phyloP scores from a whole-genome alignment of 2,888 invertebrate genomes.

The Aradus depressus region DNA sequence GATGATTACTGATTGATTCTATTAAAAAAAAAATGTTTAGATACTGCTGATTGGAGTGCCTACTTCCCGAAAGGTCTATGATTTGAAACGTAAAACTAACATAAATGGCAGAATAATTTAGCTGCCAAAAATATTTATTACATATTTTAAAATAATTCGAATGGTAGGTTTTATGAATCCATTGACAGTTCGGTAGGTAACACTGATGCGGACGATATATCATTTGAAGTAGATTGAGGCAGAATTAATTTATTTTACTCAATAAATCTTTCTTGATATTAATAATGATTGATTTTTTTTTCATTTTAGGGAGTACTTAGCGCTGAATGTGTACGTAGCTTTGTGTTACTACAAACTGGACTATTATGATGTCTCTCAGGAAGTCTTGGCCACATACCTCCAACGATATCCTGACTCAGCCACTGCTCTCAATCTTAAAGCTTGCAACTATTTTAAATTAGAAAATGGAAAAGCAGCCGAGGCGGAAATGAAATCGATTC shows the following conservation, averaged over 20 bases:
- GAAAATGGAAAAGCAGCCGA: constrained; percentile 94
- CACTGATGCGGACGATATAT: no score
- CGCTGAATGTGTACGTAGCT: constrained; percentile 93
- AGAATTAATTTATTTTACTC: not conserved
- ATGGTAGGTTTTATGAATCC: no score
- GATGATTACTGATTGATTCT: no score
- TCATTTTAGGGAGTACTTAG: constrained; percentile 66
- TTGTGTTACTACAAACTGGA: constrained; percentile 97
- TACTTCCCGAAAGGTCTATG: no score
- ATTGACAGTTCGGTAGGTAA: no score
- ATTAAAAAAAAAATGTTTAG: no score
- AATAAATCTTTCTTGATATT: not conserved
- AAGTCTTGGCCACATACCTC: constrained; percentile 87
- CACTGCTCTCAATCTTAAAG: constrained; percentile 87
- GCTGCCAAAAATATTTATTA: no score
- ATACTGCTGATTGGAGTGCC: no score
- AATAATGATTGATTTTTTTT: not conserved
- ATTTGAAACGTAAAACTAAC: no score
- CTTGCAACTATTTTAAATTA: constrained; percentile 69
- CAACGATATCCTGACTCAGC: constrained; percentile 87
- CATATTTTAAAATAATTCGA: no score
- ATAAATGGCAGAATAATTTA: no score
- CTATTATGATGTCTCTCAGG: constrained; percentile 96
- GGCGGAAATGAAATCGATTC: constrained; percentile 70
- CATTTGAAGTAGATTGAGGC: not conserved